phyloP scores from a whole-genome alignment of 1,140 invertebrate genomes.

The Vanessa tameamea region DNA sequence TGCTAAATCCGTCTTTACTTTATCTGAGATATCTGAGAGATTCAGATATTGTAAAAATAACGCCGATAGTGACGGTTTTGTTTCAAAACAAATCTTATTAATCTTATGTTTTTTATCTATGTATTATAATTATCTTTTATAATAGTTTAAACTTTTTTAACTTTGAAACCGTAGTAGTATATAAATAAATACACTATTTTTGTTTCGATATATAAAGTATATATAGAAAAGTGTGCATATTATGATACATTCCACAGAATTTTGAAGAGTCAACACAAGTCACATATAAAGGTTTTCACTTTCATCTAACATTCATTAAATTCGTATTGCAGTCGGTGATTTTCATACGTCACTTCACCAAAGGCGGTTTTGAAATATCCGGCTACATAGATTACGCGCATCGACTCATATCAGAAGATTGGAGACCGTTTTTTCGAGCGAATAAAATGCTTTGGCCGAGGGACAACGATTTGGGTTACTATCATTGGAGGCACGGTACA shows the following conservation, averaged over 20 bases:
- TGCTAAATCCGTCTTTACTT: neutral
- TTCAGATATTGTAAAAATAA: neutral
- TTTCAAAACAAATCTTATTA: too few relatives aligned
- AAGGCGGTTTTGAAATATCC: constrained; percentile 86
- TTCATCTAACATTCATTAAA: constrained; percentile 7
- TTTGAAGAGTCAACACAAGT: neutral
- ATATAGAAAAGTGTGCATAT: too few relatives aligned
- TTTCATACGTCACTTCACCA: constrained; percentile 84
- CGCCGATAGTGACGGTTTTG: too few relatives aligned
- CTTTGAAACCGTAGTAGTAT: too few relatives aligned
- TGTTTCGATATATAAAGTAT: too few relatives aligned
- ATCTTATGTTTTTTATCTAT: too few relatives aligned
- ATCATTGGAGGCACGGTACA: constrained; percentile 86
- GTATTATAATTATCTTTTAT: too few relatives aligned
- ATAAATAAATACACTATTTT: too few relatives aligned
- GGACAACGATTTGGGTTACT: constrained; percentile 86
- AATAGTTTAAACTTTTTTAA: too few relatives aligned
- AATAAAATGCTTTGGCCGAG: constrained; percentile 83
- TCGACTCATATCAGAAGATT: constrained; percentile 86
- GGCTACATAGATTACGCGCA: constrained; percentile 90
- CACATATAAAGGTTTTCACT: neutral
- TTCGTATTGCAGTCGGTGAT: constrained; percentile 83
- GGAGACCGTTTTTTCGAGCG: constrained; percentile 85
- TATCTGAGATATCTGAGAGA: neutral
- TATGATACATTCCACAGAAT: too few relatives aligned